Evolutionary conservation across 2,888 invertebrate species (phyloP).

Genomic region (Petrolisthes cinctipes): DNA sequence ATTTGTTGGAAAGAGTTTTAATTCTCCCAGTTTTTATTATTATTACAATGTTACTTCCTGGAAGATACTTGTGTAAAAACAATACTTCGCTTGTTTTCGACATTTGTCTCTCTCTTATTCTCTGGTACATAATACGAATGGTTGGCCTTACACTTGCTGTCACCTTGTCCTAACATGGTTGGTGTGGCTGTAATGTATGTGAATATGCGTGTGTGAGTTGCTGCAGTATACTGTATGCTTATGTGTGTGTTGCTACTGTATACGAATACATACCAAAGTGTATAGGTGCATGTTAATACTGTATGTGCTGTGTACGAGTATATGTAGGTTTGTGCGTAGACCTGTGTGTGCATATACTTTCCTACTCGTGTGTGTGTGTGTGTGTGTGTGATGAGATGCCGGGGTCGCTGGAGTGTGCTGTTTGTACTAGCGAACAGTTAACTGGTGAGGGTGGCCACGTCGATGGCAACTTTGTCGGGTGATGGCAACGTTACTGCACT

Average conservation of each 20-base stretch:
- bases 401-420: slow-evolving; percentile 39
- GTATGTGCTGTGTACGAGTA: slow-evolving; percentile 23
- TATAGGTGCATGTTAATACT: background rate
- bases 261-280: too few relatives aligned
- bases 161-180: too few relatives aligned
- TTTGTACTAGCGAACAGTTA: slow-evolving; percentile 52
- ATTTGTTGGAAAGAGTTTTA: too few relatives aligned
- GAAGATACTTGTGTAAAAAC: too few relatives aligned
- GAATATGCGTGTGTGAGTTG: background rate
- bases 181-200: background rate
- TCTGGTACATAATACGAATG: too few relatives aligned
- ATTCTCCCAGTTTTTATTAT: too few relatives aligned
- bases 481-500: too few relatives aligned
- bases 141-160: too few relatives aligned
- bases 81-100: too few relatives aligned
- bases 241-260: background rate
- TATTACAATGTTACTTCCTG: too few relatives aligned
- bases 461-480: too few relatives aligned
- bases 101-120: too few relatives aligned
- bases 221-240: background rate
- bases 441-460: background rate
- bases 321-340: background rate
- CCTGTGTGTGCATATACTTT: background rate
- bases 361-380: background rate
- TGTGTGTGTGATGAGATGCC: background rate